phyloP scores from a whole-genome alignment of 2,888 invertebrate species.

The Andrena dorsata region DNA sequence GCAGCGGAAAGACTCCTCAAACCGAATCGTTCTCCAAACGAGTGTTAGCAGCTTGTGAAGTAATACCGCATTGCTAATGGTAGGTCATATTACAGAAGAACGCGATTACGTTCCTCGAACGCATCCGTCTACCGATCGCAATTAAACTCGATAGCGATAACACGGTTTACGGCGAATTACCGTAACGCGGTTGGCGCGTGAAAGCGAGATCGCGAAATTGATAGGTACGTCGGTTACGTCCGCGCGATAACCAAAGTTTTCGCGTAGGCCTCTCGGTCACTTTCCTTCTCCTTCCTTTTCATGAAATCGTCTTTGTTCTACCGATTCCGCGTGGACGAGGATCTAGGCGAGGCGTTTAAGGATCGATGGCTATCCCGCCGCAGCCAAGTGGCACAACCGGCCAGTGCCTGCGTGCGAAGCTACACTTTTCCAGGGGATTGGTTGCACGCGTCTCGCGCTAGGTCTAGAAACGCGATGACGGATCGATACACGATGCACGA shows the following conservation, averaged over 20 bases:
- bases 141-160: constrained; percentile 25
- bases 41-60: no score
- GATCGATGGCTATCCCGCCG: constrained; percentile 22
- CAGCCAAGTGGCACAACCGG: constrained; percentile 46
- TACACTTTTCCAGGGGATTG: constrained; percentile 48
- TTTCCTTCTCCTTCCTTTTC: constrained; percentile 24
- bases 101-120: neutral
- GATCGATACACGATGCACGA: constrained; percentile 30
- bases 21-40: no score
- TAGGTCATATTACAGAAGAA: no score
- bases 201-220: constrained; percentile 44
- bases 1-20: no score
- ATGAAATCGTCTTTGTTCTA: neutral
- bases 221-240: constrained; percentile 12
- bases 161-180: constrained; percentile 18
- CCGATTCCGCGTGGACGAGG: neutral
- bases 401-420: constrained; percentile 42
- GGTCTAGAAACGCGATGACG: constrained; percentile 29
- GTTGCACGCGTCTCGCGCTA: constrained; percentile 22
- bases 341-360: constrained; percentile 35
- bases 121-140: constrained; percentile 4
- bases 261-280: neutral
- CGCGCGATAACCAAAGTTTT: constrained; percentile 22
- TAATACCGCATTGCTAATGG: no score
- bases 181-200: constrained; percentile 31